Conservation (phyloP, 1,140 invertebrate genomes). For the Diabrotica undecimpunctata region DNA sequence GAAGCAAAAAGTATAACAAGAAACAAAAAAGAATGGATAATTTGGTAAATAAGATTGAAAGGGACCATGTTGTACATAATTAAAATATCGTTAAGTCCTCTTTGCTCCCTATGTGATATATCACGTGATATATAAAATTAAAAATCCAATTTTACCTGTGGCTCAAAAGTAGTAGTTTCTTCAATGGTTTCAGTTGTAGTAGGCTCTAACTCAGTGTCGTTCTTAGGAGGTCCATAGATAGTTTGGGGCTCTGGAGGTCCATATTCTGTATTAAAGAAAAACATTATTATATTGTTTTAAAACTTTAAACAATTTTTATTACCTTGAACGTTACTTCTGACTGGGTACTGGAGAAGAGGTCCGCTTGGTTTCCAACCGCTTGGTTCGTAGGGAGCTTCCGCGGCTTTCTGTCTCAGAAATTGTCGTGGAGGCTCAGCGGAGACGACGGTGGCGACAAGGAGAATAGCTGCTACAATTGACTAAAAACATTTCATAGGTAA, state of each 20-base stretch:
- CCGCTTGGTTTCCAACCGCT: conserved; percentile 41
- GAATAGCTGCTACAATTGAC: conserved; percentile 34
- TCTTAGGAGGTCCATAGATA: conserved; percentile 35
- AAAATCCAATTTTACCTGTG: conserved; percentile 21
- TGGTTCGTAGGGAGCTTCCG: conserved; percentile 33
- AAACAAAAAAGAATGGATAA: too few species aligned
- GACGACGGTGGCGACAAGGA: conserved; percentile 37
- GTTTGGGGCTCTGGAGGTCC: conserved; percentile 31
- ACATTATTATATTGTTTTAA: background rate
- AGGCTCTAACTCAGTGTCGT: conserved; percentile 25
- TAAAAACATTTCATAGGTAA: conserved; percentile 22
- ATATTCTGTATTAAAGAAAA: conserved; percentile 10
- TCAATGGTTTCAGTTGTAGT: conserved; percentile 33
- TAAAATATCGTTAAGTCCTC: too few species aligned
- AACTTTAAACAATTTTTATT: background rate
- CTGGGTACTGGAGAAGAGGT: conserved; percentile 37
- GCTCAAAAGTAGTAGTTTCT: conserved; percentile 27
- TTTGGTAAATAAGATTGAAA: too few species aligned
- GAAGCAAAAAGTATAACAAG: too few species aligned
- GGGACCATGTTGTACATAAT: too few species aligned
- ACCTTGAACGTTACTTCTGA: background rate
- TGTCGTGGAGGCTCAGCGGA: conserved; percentile 39
- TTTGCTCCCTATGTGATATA: too few species aligned
- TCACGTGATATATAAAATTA: too few species aligned
- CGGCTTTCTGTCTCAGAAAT: conserved; percentile 24